Conservation (phyloP, 2,888 invertebrate genomes). For the Eumacrocentrus americanus region DNA sequence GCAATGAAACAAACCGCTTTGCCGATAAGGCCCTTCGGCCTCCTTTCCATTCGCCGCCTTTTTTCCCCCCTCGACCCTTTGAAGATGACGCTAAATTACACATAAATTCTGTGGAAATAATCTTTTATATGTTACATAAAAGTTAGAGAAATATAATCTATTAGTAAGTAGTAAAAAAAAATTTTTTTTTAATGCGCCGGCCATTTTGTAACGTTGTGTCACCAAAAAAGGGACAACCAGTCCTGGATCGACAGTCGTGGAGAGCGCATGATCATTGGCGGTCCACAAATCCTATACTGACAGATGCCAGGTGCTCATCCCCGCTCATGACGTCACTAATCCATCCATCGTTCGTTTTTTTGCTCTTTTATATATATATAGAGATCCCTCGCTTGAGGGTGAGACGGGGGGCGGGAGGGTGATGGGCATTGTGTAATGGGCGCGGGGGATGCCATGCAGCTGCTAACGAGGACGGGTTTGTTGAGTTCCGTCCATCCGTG, state of each 20-base stretch:
- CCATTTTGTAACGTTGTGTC: constrained; percentile 31
- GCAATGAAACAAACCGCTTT: constrained; percentile 45
- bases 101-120: too few relatives aligned
- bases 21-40: constrained; percentile 45
- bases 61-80: neutral
- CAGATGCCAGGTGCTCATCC: constrained; percentile 56
- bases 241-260: too few relatives aligned
- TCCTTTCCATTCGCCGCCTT: neutral
- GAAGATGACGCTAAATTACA: neutral
- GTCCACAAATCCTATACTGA: neutral
- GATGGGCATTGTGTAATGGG: constrained; percentile 55
- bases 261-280: constrained; percentile 23
- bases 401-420: constrained; percentile 31
- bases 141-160: too few relatives aligned
- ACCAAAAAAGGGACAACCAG: constrained; percentile 23
- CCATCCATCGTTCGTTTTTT: constrained; percentile 54
- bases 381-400: constrained; percentile 29
- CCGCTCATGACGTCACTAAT: constrained; percentile 58
- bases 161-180: too few relatives aligned
- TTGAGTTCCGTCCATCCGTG: constrained; percentile 38
- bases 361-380: constrained; percentile 32
- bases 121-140: too few relatives aligned
- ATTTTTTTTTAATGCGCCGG: too few relatives aligned
- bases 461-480: constrained; percentile 56
- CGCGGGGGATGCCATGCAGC: constrained; percentile 59